phyloP scores from a whole-genome alignment of 2,113 vertebrate species.

The Pseudolaguvia tuberculata region DNA sequence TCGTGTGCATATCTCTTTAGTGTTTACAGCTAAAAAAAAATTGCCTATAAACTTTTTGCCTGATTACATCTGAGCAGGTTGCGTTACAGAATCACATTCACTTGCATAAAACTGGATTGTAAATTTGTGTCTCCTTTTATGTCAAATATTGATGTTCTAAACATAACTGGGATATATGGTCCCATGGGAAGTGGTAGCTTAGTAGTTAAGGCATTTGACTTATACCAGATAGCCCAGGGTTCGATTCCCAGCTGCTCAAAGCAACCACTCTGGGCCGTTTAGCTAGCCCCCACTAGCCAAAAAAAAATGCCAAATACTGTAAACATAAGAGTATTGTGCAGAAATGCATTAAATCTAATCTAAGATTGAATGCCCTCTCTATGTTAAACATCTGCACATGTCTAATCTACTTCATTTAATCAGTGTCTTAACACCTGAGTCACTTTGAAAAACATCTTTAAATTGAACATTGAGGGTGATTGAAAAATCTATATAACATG shows the following conservation, averaged over 20 bases:
- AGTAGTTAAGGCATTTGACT: no score
- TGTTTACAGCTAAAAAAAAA: slow-evolving; percentile 20
- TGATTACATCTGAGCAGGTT: slow-evolving; percentile 12
- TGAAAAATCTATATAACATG: no score
- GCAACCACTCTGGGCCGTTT: no score
- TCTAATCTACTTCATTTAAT: not conserved
- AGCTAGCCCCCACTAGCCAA: no score
- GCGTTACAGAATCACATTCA: slow-evolving; percentile 26
- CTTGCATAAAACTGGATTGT: slow-evolving; percentile 27
- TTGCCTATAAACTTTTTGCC: slow-evolving; percentile 1
- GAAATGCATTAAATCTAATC: slow-evolving; percentile 16
- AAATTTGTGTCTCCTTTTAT: no score
- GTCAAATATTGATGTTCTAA: no score
- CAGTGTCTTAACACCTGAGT: not conserved
- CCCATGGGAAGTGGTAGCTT: no score
- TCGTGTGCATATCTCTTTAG: slow-evolving; percentile 22
- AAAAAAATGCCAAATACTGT: no score
- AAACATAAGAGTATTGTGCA: not conserved
- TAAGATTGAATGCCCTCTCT: not conserved
- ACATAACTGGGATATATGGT: not conserved
- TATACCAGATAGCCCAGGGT: no score
- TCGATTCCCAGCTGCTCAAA: no score
- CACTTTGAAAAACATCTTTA: not conserved
- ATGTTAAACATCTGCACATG: not conserved
- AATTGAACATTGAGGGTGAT: not conserved